Evolutionary conservation across 2,113 vertebrate genomes (phyloP), one percentile per base, ranked within the genome.

Genomic region (Triplophysa tibetana): DNA sequence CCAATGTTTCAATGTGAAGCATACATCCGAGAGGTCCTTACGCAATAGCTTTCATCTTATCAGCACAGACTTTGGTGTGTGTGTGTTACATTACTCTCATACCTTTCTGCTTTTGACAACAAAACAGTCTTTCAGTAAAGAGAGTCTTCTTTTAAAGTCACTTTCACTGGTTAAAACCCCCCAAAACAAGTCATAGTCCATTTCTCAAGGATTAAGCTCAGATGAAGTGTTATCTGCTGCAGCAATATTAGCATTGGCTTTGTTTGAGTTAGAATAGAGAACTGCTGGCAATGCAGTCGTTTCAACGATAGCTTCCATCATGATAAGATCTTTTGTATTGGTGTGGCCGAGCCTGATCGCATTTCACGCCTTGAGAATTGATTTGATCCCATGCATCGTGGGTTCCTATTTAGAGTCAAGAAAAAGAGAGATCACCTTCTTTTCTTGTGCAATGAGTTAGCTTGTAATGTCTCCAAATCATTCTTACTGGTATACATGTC

Each of bases 21-120:
- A 24, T n/a, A 50, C 19, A 33, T 24, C 26, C 3, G 65, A 72
- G 45, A 14, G 1, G 60, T 21, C 33, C 33, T 45, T 78, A 38
- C 17, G 12, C 23, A 43, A 78, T 58, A 54, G 19, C 70, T 60
- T 82, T 64, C 81, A 66, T 43, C 48, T 81, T 62, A 29, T 58
- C 66, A 45, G 75, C 60, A 63, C 43, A 65, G 60, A 62, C 50
- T 45, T 16, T 64, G 52, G 38, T 48, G 67, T 74, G 21, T 41
- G 52, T 43, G 79, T 38, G 79, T 56, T 75, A 70, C 79, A 76
- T 76, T 67, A 61, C 56, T 52, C 43, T 75, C 64, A 41, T 81
- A 24, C 64, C 72, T 63, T 9, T 24, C 29, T 43, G 33, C 43
- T 48, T 13, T 78, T 8, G 56, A 50, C 68, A 29, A 50, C 24